phyloP scores from a whole-genome alignment of 2,113 vertebrate species.

The Protomyctophum bolini region DNA sequence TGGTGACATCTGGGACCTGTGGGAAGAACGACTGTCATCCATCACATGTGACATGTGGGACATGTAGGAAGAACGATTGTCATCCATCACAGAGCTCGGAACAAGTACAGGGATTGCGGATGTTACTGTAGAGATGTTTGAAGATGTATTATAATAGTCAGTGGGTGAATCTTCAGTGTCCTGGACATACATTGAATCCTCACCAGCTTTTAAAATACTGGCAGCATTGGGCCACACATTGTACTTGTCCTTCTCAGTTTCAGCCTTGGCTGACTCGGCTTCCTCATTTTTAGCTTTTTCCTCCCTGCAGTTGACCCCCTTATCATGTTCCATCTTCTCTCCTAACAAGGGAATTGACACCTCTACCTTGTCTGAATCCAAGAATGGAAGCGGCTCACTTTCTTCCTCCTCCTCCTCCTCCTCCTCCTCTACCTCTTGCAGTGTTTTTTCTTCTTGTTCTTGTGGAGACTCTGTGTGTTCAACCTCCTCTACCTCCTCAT shows the following conservation, averaged over 20 bases:
- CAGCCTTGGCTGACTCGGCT: conserved; percentile 41
- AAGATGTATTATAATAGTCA: conserved; percentile 60
- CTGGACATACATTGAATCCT: conserved; percentile 61
- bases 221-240: conserved; percentile 83
- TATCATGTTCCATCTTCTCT: conserved; percentile 76
- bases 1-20: conserved; percentile 61
- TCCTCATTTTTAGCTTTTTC: conserved; percentile 61
- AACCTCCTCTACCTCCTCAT: conserved; percentile 22
- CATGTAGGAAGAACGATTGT: conserved; percentile 67
- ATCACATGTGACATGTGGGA: conserved; percentile 65
- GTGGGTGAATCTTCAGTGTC: conserved; percentile 56
- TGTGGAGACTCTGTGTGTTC: conserved; percentile 37
- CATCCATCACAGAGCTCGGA: conserved; percentile 58
- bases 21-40: conserved; percentile 65
- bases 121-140: conserved; percentile 50
- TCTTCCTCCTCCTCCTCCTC: conserved; percentile 40
- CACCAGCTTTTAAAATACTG: conserved; percentile 73
- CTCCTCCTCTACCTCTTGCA: conserved; percentile 54
- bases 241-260: conserved; percentile 72
- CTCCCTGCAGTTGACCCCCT: conserved; percentile 70
- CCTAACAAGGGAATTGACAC: conserved; percentile 79
- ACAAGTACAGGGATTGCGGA: conserved; percentile 73
- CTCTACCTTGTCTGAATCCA: conserved; percentile 57
- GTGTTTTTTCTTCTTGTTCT: conserved; percentile 34
- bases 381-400: conserved; percentile 55